These are phyloP conservation scores for Lanistes nyassanus DNA, from an alignment of 1,140 invertebrate species.

Conservation along the genomic window DNA sequence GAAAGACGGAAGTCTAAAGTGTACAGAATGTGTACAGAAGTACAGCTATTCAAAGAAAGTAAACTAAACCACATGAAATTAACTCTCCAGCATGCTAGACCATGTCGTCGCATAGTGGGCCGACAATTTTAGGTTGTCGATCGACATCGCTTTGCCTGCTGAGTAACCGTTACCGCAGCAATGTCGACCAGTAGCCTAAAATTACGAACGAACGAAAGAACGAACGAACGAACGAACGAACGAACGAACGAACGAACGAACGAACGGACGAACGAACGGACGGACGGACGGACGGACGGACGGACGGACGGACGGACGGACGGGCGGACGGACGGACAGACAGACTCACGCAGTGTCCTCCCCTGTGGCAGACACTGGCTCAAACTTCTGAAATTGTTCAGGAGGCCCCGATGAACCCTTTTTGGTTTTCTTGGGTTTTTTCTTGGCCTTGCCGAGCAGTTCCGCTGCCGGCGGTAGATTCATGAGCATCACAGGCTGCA, in stretches of 20 bases:
- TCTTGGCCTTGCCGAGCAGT: slow-evolving; percentile 11
- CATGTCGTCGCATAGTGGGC: too few relatives aligned
- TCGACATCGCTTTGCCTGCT: background rate
- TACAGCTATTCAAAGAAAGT: background rate
- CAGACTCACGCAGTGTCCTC: background rate
- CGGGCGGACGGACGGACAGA: background rate
- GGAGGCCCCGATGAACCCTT: slow-evolving; percentile 8
- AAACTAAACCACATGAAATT: background rate
- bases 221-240: background rate
- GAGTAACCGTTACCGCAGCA: background rate
- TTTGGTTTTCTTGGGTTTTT: slow-evolving; percentile 22
- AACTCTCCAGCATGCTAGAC: background rate
- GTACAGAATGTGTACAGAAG: background rate
- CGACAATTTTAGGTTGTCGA: background rate
- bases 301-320: background rate
- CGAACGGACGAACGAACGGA: background rate
- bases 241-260: background rate
- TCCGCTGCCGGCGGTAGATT: background rate
- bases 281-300: background rate
- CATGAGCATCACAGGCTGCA: background rate
- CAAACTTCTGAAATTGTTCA: slow-evolving; percentile 9
- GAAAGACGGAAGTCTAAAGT: background rate
- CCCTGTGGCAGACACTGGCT: background rate
- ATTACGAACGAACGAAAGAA: too few relatives aligned
- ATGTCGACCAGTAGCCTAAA: background rate